These are phyloP conservation scores for Eulacestoma nigropectus DNA, from an alignment of 2,113 vertebrate species.

Conservation along the genomic window DNA sequence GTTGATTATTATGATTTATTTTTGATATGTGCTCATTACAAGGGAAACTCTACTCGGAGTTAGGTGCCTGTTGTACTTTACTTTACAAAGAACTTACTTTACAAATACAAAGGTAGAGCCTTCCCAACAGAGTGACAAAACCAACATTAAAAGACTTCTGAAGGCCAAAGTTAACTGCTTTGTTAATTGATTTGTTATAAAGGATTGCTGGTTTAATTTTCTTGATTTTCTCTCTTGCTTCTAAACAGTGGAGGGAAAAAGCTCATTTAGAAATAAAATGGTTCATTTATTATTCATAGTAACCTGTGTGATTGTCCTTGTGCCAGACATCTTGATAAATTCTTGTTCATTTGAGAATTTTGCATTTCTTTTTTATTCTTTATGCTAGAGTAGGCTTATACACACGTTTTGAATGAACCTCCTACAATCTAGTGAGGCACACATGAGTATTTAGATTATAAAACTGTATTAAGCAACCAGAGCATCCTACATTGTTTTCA, in stretches of 20 bases:
- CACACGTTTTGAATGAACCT: neutral
- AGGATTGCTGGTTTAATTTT: neutral
- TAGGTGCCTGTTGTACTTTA: neutral
- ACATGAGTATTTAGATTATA: neutral
- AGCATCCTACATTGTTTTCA: neutral
- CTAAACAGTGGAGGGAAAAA: neutral
- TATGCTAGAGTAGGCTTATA: neutral
- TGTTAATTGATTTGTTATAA: neutral
- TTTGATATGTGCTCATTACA: neutral
- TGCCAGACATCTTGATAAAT: neutral
- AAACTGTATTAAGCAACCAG: neutral
- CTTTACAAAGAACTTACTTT: neutral
- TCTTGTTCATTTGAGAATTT: neutral
- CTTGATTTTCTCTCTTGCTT: neutral
- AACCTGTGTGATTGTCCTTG: neutral
- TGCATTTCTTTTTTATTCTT: neutral
- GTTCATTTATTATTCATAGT: neutral
- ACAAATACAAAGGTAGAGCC: neutral
- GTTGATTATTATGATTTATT: neutral
- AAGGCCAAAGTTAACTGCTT: neutral
- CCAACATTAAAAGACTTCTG: neutral
- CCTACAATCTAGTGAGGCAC: neutral
- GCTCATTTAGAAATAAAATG: neutral
- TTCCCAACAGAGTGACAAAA: neutral
- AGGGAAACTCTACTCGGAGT: neutral